Conservation (phyloP, 2,797 vertebrate species). For the Notolabrus celidotus region DNA sequence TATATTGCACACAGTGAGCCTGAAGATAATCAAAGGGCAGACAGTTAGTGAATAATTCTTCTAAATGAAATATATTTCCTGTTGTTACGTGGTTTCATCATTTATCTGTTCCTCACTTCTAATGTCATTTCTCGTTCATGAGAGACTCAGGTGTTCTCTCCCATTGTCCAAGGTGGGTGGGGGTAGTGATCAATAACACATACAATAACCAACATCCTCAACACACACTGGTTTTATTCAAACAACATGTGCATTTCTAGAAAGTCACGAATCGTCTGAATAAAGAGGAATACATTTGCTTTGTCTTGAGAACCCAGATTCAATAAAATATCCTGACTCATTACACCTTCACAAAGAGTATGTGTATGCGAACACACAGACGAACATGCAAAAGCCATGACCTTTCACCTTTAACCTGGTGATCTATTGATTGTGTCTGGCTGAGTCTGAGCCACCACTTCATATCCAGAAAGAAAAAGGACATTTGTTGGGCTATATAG, state of each 20-base stretch:
- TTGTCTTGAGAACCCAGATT: constrained; percentile 48
- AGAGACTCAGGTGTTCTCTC: constrained; percentile 57
- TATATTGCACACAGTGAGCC: constrained; percentile 45
- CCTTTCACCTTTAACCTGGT: constrained; percentile 66
- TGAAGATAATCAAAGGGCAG: constrained; percentile 46
- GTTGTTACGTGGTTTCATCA: constrained; percentile 22
- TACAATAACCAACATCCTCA: not conserved
- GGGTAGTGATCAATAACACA: constrained; percentile 51
- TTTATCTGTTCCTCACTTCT: constrained; percentile 21
- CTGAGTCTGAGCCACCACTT: constrained; percentile 38
- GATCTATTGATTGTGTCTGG: constrained; percentile 77
- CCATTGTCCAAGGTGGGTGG: constrained; percentile 31
- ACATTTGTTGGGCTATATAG: not conserved
- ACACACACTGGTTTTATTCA: not conserved
- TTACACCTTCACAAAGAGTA: constrained; percentile 3
- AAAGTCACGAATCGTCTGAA: constrained; percentile 50
- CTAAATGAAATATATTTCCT: constrained; percentile 32
- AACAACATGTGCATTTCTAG: constrained; percentile 14
- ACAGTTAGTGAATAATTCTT: constrained; percentile 42
- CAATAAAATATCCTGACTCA: constrained; percentile 2
- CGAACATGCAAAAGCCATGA: constrained; percentile 46
- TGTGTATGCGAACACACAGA: not conserved
- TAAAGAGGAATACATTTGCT: constrained; percentile 13
- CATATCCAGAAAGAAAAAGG: not conserved
- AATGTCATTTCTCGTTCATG: constrained; percentile 26